phyloP scores from a whole-genome alignment of 2,113 vertebrate genomes.

The Calonectris borealis region DNA sequence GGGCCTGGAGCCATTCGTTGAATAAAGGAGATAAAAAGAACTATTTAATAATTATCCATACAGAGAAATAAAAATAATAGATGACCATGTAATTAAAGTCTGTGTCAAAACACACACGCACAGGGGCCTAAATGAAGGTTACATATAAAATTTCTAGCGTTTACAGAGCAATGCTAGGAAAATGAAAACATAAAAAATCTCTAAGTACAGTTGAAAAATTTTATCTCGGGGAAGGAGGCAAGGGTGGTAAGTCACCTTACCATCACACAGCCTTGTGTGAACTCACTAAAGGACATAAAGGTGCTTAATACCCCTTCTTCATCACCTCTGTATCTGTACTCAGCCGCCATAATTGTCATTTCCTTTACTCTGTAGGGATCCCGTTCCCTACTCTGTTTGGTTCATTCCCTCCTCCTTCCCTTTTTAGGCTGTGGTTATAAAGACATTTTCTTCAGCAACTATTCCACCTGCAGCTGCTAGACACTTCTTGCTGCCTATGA shows the following conservation, averaged over 20 bases:
- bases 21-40: conserved; percentile 44
- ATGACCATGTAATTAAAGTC: background rate
- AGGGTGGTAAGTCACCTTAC: background rate
- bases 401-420: background rate
- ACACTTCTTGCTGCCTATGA: background rate
- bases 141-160: background rate
- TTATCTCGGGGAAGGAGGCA: background rate
- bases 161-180: background rate
- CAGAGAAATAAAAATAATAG: conserved; percentile 44
- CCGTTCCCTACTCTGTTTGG: background rate
- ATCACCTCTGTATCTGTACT: background rate
- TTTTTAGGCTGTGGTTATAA: background rate
- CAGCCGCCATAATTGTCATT: background rate
- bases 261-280: background rate
- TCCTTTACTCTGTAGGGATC: background rate
- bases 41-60: conserved; percentile 38
- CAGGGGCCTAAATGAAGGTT: background rate
- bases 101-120: background rate
- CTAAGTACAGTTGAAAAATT: background rate
- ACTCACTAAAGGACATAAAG: background rate
- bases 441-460: background rate
- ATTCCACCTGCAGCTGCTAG: background rate
- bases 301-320: background rate
- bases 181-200: background rate
- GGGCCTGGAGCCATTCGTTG: background rate